A percentile compares a stretch with the other conserved stretches of the same genome.
These are phyloP conservation scores for Brachyptera putata DNA, from an alignment of 2,888 invertebrate species.

Conservation along the genomic window DNA sequence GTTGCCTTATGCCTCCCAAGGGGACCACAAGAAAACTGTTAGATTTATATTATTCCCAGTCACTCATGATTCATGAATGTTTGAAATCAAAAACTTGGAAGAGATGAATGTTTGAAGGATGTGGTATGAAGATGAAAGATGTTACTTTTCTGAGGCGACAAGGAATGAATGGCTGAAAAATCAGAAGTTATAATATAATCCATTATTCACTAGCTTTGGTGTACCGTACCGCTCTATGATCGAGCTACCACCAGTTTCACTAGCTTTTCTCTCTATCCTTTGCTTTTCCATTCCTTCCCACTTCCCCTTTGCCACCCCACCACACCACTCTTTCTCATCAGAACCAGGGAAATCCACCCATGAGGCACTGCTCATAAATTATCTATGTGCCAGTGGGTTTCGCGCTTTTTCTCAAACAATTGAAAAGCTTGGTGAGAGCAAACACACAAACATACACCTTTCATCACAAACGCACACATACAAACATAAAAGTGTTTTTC, in stretches of 20 bases:
- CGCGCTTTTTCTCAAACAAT: constrained; percentile 13
- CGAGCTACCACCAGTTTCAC: too few species aligned
- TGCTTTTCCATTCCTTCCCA: not conserved
- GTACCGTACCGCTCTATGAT: not conserved
- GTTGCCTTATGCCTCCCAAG: constrained; percentile 10
- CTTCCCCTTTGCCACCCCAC: too few species aligned
- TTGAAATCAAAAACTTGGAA: constrained; percentile 10
- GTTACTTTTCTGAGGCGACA: constrained; percentile 6
- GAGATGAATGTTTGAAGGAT: constrained; percentile 15
- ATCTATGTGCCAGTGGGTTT: constrained; percentile 9
- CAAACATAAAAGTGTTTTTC: too few species aligned
- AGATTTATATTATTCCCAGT: constrained; percentile 11
- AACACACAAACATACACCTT: not conserved
- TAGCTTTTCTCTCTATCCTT: not conserved
- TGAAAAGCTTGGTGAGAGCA: not conserved
- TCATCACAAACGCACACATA: not conserved
- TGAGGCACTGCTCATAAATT: constrained; percentile 7
- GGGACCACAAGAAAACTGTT: constrained; percentile 11
- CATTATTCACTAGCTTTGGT: constrained; percentile 10
- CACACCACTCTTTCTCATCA: too few species aligned
- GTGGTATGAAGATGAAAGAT: constrained; percentile 9
- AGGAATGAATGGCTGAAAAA: constrained; percentile 2
- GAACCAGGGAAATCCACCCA: constrained; percentile 8
- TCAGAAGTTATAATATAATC: constrained; percentile 8
- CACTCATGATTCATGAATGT: constrained; percentile 22